Conservation (phyloP, 2,113 vertebrate species). For the Megalops atlanticus region DNA sequence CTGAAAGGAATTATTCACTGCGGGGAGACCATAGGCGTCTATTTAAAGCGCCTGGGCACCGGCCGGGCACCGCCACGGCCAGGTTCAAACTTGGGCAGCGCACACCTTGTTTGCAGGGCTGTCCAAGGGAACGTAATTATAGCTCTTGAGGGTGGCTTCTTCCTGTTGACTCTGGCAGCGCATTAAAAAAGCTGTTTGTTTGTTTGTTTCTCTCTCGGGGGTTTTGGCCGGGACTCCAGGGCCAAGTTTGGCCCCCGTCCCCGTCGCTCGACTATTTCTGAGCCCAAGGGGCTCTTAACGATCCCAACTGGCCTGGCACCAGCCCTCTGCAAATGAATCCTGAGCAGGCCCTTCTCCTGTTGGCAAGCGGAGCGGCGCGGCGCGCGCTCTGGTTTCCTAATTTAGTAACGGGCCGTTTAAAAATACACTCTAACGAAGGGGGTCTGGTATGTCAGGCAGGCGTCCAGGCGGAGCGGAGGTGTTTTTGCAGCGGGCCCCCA, state of each 20-base stretch:
- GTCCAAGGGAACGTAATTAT: slow-evolving; percentile 21
- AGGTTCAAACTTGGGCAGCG: not conserved
- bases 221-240: slow-evolving; percentile 7
- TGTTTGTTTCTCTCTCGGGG: slow-evolving; percentile 9
- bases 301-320: slow-evolving; percentile 37
- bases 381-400: slow-evolving; percentile 75
- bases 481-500: not conserved
- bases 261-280: slow-evolving; percentile 31
- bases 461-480: not conserved
- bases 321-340: slow-evolving; percentile 38
- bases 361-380: slow-evolving; percentile 53
- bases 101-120: slow-evolving; percentile 12
- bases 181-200: slow-evolving; percentile 30
- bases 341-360: slow-evolving; percentile 42
- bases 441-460: slow-evolving; percentile 67
- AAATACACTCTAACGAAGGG: slow-evolving; percentile 74
- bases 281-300: slow-evolving; percentile 37
- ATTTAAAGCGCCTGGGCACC: not conserved
- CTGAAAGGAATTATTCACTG: not conserved
- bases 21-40: not conserved
- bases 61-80: not conserved
- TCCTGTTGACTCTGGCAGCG: slow-evolving; percentile 27
- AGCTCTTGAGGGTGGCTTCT: slow-evolving; percentile 13
- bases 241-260: slow-evolving; percentile 16
- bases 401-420: slow-evolving; percentile 93